phyloP scores from a whole-genome alignment of 2,888 invertebrate genomes.

The Mythimna lalbum region DNA sequence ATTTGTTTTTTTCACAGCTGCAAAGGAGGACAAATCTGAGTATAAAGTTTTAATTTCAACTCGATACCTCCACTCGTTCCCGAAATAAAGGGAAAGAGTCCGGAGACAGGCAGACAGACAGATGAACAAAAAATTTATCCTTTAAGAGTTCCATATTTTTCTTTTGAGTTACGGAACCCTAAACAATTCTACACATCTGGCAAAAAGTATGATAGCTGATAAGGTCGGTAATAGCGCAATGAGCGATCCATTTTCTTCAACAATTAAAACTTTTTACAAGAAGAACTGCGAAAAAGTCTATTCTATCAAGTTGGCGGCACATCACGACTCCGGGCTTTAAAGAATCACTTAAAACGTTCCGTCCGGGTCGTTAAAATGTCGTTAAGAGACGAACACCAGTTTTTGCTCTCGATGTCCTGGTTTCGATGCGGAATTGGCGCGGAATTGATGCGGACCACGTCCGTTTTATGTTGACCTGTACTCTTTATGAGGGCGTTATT shows the following conservation, averaged over 20 bases:
- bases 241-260: neutral
- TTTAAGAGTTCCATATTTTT: too few relatives aligned
- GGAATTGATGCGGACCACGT: conserved; percentile 32
- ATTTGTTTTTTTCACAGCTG: too few relatives aligned
- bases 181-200: too few relatives aligned
- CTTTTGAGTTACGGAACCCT: too few relatives aligned
- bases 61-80: too few relatives aligned
- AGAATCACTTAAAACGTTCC: conserved; percentile 61
- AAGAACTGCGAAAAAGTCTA: neutral
- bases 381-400: conserved; percentile 57
- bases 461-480: conserved; percentile 47
- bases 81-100: too few relatives aligned
- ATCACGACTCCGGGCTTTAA: conserved; percentile 28
- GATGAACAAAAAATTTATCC: too few relatives aligned
- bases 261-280: conserved; percentile 4
- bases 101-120: too few relatives aligned
- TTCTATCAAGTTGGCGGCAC: conserved; percentile 1
- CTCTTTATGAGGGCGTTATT: conserved; percentile 35
- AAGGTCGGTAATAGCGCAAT: too few relatives aligned
- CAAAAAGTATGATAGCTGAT: too few relatives aligned
- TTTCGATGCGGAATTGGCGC: conserved; percentile 21
- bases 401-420: conserved; percentile 46
- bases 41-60: too few relatives aligned
- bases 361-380: conserved; percentile 63
- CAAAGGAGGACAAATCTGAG: too few relatives aligned